Conservation (phyloP, 2,888 invertebrate species). For the Caenorhabditis doughertyi region DNA sequence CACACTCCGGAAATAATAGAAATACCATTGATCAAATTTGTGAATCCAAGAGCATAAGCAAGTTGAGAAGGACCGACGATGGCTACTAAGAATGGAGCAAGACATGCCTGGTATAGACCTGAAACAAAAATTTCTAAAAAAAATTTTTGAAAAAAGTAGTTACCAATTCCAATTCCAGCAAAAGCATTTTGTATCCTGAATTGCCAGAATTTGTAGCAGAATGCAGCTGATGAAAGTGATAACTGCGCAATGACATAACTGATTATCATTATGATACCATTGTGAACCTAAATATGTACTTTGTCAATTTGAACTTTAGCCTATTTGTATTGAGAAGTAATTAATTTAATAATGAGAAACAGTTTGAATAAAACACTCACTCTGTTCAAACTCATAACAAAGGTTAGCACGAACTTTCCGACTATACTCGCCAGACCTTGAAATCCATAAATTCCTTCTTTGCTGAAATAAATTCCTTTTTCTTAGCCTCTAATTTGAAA, state of each 20-base stretch:
- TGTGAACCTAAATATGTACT: slow-evolving; percentile 53
- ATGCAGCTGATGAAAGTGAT: slow-evolving; percentile 62
- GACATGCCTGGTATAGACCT: slow-evolving; percentile 69
- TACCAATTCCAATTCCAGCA: slow-evolving; percentile 73
- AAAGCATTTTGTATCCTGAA: slow-evolving; percentile 69
- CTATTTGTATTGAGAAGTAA: no score
- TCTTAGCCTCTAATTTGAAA: background rate
- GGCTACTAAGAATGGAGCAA: slow-evolving; percentile 68
- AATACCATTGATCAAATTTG: slow-evolving; percentile 73
- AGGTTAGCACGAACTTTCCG: slow-evolving; percentile 62
- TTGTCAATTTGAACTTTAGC: no score
- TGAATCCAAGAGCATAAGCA: slow-evolving; percentile 70
- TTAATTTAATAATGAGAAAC: no score
- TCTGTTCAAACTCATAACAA: slow-evolving; percentile 59
- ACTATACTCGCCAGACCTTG: slow-evolving; percentile 70
- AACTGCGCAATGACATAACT: slow-evolving; percentile 69
- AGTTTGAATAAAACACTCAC: slow-evolving; percentile 22
- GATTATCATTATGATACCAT: slow-evolving; percentile 67
- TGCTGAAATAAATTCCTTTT: slow-evolving; percentile 57
- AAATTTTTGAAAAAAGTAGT: background rate
- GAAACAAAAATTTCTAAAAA: background rate
- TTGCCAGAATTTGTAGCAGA: slow-evolving; percentile 66
- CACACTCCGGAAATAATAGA: slow-evolving; percentile 65
- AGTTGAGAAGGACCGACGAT: slow-evolving; percentile 70
- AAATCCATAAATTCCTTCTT: slow-evolving; percentile 69